Percentiles rank a stretch among this genome's conserved stretches.
These are phyloP conservation scores for Metallyticus violacea DNA, from an alignment of 2,888 invertebrate genomes.

Conservation along the genomic window DNA sequence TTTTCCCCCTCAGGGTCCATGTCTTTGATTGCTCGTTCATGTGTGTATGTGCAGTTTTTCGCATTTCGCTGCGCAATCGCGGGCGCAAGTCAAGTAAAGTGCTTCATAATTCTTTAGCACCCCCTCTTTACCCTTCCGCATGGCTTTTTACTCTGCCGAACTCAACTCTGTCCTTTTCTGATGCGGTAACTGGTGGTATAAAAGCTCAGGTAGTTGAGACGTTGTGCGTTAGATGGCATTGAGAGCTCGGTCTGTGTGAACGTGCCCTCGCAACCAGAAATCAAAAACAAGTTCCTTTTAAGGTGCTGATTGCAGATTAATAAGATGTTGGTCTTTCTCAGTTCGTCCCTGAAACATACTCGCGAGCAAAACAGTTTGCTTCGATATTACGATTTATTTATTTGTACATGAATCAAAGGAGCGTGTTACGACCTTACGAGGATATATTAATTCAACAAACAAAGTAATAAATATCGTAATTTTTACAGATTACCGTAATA, in stretches of 20 bases:
- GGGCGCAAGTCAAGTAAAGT: slow-evolving; percentile 7
- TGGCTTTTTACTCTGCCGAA: not conserved
- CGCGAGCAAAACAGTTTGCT: too few species aligned
- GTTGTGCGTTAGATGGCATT: slow-evolving; percentile 1
- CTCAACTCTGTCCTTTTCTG: not conserved
- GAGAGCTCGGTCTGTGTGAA: not conserved
- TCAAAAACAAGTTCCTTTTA: too few species aligned
- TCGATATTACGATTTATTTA: too few species aligned
- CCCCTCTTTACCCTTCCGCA: not conserved
- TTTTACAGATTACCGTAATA: too few species aligned
- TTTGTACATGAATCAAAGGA: too few species aligned
- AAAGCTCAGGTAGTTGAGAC: not conserved
- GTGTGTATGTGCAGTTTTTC: not conserved
- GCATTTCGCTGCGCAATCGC: slow-evolving; percentile 7
- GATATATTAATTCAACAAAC: too few species aligned
- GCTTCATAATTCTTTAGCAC: not conserved
- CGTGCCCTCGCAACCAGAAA: too few species aligned
- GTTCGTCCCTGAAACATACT: too few species aligned
- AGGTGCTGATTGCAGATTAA: too few species aligned
- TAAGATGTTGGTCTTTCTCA: too few species aligned
- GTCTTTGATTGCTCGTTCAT: not conserved
- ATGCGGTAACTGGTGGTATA: not conserved
- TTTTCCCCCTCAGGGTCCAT: not conserved
- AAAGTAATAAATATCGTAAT: too few species aligned
- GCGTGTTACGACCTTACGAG: too few species aligned